Evolutionary conservation across 1,140 invertebrate species (phyloP).

Genomic region (Drosophila lini): DNA sequence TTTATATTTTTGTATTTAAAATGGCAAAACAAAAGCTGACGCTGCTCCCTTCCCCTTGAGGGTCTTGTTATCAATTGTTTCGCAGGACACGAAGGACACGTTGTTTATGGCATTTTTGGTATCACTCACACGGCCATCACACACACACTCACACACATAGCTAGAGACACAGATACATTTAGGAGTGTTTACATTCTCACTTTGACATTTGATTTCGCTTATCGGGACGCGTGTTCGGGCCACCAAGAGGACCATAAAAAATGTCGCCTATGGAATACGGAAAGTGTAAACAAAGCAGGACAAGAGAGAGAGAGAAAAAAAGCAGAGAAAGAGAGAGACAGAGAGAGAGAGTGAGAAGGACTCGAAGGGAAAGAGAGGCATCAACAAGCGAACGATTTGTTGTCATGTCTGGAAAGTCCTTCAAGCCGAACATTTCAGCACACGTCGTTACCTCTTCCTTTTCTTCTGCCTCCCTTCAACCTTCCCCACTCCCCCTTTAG

Average conservation of each 20-base stretch:
- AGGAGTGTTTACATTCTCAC: slow-evolving; percentile 73
- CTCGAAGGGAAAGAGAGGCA: slow-evolving; percentile 16
- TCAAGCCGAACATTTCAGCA: slow-evolving; percentile 41
- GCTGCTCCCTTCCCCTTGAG: neutral
- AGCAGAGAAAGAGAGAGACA: neutral
- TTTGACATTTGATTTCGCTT: slow-evolving; percentile 77
- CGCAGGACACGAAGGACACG: slow-evolving; percentile 14
- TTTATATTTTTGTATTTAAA: neutral
- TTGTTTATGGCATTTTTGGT: slow-evolving; percentile 45
- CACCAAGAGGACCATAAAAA: slow-evolving; percentile 63
- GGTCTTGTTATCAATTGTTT: slow-evolving; percentile 35
- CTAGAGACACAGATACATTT: slow-evolving; percentile 39
- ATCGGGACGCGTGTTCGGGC: slow-evolving; percentile 55
- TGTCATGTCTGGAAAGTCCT: slow-evolving; percentile 47
- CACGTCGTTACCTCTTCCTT: slow-evolving; percentile 41
- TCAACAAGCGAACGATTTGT: slow-evolving; percentile 62
- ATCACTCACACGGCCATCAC: slow-evolving; percentile 42
- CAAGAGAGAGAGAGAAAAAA: neutral
- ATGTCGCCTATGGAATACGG: slow-evolving; percentile 51
- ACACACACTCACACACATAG: slow-evolving; percentile 1
- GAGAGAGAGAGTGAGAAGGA: slow-evolving; percentile 8
- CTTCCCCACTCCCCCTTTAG: too few species aligned
- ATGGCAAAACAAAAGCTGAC: neutral
- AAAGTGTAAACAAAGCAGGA: slow-evolving; percentile 23
- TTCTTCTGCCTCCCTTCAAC: neutral